phyloP scores from a whole-genome alignment of 2,113 vertebrate species.

The Pedionomus torquatus region DNA sequence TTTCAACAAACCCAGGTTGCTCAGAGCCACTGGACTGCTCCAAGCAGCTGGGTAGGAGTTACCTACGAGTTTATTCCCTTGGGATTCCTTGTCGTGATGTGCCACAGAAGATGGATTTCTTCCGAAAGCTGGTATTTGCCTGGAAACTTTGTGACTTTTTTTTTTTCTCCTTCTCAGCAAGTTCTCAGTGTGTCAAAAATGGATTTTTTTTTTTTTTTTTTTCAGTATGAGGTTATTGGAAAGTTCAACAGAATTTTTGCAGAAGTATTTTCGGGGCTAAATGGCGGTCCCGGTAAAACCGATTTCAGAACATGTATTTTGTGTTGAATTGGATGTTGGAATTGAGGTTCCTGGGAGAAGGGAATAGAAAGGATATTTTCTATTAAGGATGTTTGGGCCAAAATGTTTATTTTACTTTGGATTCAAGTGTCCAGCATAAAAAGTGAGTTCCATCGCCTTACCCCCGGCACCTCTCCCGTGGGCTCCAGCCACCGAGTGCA shows the following conservation, averaged over 20 bases:
- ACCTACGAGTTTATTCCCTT: neutral
- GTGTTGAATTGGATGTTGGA: neutral
- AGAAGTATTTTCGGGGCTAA: neutral
- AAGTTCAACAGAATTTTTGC: neutral
- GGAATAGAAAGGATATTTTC: neutral
- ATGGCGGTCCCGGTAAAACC: neutral
- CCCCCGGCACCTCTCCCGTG: accelerated
- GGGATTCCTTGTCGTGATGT: neutral
- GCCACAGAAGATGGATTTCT: neutral
- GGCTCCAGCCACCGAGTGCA: neutral
- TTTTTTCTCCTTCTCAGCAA: neutral
- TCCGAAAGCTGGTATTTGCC: neutral
- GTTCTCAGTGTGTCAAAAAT: neutral
- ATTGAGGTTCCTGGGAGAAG: neutral
- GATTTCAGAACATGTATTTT: accelerated
- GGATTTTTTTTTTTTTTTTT: neutral
- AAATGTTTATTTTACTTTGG: neutral
- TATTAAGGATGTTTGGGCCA: neutral
- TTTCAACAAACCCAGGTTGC: neutral
- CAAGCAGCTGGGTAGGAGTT: neutral
- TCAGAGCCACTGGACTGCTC: neutral
- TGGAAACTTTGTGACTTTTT: neutral
- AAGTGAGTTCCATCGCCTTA: accelerated
- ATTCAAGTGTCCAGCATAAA: neutral
- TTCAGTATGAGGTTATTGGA: neutral